Base-by-base conservation (phyloP, 1,140 invertebrate genomes). In the Ericerus pela region DNA sequence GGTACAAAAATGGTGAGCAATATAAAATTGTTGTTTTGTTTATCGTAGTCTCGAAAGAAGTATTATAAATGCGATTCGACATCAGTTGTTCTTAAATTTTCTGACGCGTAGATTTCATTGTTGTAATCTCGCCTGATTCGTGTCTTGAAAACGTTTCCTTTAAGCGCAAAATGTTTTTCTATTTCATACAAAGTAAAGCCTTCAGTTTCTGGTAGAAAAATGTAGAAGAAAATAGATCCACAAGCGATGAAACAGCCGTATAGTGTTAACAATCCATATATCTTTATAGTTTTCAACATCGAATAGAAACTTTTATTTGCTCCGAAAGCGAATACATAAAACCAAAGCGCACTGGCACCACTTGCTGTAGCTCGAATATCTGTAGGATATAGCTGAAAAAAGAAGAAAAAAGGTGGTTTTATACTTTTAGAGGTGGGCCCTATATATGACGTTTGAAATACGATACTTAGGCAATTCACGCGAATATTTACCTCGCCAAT, bases 161-260 rank as follows among this genome's bases (percentile, higher is more conserved):
- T 57, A 22, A 55, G 27, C 3, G 59, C 59, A 24, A 60, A 60
- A 55, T 60, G 59, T 28, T 54, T 41, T 53, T 60, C 56, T 30
- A 83, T 79, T 68, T 93, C 85, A 59, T 79, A 75, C 2, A 91
- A 68, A 0, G 79, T 79, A 64, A 82, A 81, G 0, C 84, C 84
- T 68, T 92, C 89, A 0, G 89, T 94, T 73, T 94, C 87, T 1
- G 85, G 86, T 38, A 82, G 68, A 56, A 73, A 70, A 51, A 76
- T 72, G 36, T 73, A 72, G 37, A 77, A 75, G 27, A 74, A 70
- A 10, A 73, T 55, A 4, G 69, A 66, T 28, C 76, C 72, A 1
- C 73, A 57, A 11, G 75, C 62, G 53, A 75, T 74, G 62, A 73
- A 75, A 10, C 72, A 65, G 0, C 75, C 79, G 63, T 86, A 77